phyloP scores from a whole-genome alignment of 2,113 vertebrate genomes.

The Prunella himalayana region DNA sequence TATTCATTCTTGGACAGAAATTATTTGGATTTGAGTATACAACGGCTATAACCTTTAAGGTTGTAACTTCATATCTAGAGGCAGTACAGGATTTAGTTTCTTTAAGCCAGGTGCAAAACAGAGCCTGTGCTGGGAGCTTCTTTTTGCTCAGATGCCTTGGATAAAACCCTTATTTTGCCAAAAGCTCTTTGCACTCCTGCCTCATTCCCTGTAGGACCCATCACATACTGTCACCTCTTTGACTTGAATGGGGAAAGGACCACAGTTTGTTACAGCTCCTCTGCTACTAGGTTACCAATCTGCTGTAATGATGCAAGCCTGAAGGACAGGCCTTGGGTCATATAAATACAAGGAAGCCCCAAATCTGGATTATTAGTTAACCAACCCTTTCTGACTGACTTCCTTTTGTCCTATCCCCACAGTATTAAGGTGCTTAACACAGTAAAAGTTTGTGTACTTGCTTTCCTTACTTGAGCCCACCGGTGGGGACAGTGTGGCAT shows the following conservation, averaged over 20 bases:
- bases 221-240: neutral
- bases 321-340: neutral
- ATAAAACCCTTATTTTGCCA: neutral
- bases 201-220: neutral
- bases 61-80: neutral
- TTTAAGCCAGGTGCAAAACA: neutral
- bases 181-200: neutral
- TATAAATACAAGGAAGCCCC: neutral
- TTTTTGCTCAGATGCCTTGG: neutral
- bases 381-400: neutral
- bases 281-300: neutral
- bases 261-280: neutral
- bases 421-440: conserved; percentile 69
- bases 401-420: neutral
- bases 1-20: neutral
- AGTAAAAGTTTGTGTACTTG: conserved; percentile 94
- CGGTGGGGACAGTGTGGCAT: conserved; percentile 97
- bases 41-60: neutral
- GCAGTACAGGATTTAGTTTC: neutral
- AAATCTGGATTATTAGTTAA: neutral
- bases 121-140: neutral
- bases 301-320: neutral
- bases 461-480: conserved; percentile 99
- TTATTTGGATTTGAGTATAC: neutral
- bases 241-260: neutral